These are phyloP conservation scores for Lanius ludovicianus DNA, from an alignment of 2,113 vertebrate genomes.

Conservation along the genomic window DNA sequence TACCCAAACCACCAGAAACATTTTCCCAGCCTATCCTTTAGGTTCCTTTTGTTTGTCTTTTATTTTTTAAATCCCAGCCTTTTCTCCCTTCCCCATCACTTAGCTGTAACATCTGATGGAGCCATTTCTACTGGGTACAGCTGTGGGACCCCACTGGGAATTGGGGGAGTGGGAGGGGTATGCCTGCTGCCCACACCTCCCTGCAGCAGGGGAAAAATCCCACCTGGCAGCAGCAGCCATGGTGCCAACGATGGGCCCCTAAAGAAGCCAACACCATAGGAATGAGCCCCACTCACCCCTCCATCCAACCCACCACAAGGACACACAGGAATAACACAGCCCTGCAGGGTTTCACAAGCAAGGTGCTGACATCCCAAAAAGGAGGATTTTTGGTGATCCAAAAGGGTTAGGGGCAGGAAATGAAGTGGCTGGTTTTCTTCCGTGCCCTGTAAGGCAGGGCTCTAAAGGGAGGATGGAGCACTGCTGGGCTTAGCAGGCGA, in stretches of 20 bases:
- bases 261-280: fast-evolving
- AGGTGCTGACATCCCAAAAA: not conserved
- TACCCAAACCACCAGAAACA: not conserved
- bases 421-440: not conserved
- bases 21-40: not conserved
- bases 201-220: not conserved
- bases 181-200: not conserved
- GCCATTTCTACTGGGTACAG: not conserved
- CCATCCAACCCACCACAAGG: not conserved
- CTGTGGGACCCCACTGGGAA: not conserved
- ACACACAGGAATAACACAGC: not conserved
- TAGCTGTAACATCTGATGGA: not conserved
- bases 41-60: not conserved
- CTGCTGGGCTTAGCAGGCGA: not conserved
- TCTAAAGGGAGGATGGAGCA: not conserved
- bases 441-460: not conserved
- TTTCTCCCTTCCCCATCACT: not conserved
- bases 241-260: not conserved
- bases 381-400: not conserved
- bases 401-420: conserved; percentile 12
- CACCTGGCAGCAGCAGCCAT: not conserved
- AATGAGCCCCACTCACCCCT: not conserved
- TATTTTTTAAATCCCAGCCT: not conserved
- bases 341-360: fast-evolving
- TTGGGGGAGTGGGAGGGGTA: fast-evolving